Evolutionary conservation across 2,797 vertebrate genomes (phyloP).

Genomic region (Takifugu rubripes): DNA sequence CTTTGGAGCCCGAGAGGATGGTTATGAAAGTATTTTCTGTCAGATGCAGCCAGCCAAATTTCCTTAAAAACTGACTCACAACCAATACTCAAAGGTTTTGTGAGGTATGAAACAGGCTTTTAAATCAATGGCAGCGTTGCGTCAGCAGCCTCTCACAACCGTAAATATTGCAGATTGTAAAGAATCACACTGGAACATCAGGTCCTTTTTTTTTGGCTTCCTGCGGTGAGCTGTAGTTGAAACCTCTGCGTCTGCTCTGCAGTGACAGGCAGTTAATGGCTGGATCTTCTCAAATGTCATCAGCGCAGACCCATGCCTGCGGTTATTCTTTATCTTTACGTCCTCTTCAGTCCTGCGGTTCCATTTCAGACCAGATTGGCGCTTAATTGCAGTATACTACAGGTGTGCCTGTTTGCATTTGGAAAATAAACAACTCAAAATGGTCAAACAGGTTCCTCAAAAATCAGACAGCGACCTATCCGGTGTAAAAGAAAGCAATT

Average conservation of each 20-base stretch:
- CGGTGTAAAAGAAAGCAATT: not conserved
- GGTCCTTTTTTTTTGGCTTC: not conserved
- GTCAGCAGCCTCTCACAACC: slow-evolving; percentile 24
- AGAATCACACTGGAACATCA: slow-evolving; percentile 27
- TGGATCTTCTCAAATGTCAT: slow-evolving; percentile 14
- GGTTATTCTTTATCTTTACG: too few species aligned
- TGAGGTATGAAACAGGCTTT: slow-evolving; percentile 47
- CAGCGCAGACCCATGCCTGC: not conserved
- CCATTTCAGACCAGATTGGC: too few species aligned
- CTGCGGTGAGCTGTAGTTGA: slow-evolving; percentile 23
- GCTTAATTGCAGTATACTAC: too few species aligned
- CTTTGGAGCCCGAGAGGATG: not conserved
- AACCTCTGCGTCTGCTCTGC: not conserved
- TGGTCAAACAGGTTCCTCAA: not conserved
- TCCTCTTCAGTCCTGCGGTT: too few species aligned
- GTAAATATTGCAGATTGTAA: slow-evolving; percentile 18
- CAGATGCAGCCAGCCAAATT: not conserved
- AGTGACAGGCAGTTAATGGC: not conserved
- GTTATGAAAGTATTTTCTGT: too few species aligned
- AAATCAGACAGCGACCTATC: not conserved
- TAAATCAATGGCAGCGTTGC: slow-evolving; percentile 52
- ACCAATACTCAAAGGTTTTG: slow-evolving; percentile 27
- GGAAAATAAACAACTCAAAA: too few species aligned
- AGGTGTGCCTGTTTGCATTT: too few species aligned
- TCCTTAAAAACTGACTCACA: slow-evolving; percentile 1